Evolutionary conservation across 2,797 vertebrate species (phyloP), one percentile per base, ranked within the genome.

Genomic region (Muscicapa striata): DNA sequence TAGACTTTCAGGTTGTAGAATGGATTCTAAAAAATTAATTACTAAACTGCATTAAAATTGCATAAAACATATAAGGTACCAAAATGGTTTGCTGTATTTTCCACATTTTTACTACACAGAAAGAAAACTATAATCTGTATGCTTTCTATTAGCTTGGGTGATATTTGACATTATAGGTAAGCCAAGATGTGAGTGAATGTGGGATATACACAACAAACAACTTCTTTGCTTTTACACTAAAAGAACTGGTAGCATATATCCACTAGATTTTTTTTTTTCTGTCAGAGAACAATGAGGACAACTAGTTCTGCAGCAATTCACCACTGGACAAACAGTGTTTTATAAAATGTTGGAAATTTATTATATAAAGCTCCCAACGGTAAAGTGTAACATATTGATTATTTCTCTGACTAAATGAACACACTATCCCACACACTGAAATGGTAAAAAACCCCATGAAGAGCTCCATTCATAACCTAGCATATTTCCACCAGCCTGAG

Each of bases 261-360:
- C 14, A 38, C 12, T 30, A 41, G 15, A 6, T 20, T 7, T 30
- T 52, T 30, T 45, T 75, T 59, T 54, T 70, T 0, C 30, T 81
- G 1, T 34, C 55, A 40, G 34, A 66, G 24, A 82, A 75, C n/a
- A 34, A 81, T 36, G 14, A 81, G 43, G 43, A 48, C 12, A 76
- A 30, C 22, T 19, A 36, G 15, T 18, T 18, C 26, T 4, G 32
- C 11, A 43, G 36, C 38, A 80, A n/a, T 54, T 84, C n/a, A 76
- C 13, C 46, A 29, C 1, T 57, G 38, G n/a, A 57, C 18, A 45
- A 81, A 41, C 1, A 84, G 66, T 38, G 13, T 66, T 95, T 52
- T 74, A 52, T 32, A 66, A 94, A 77, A 74, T 46, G 48, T 18
- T 75, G 27, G n/a, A 84, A 92, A 96, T 95, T 84, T 89, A 90